Conservation (phyloP, 2,888 invertebrate genomes). For the Leptura quadrifasciata region DNA sequence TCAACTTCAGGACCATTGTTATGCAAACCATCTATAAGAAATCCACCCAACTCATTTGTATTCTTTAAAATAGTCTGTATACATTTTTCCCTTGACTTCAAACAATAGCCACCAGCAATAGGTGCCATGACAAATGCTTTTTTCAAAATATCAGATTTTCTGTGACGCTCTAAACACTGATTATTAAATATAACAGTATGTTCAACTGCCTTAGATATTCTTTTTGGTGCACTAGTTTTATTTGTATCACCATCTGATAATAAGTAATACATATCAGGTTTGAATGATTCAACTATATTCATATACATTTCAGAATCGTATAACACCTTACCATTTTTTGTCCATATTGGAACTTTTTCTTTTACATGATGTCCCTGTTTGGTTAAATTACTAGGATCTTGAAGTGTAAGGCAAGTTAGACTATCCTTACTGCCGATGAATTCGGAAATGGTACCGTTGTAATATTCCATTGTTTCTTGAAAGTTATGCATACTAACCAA, state of each 20-base stretch:
- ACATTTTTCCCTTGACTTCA: slow-evolving; percentile 79
- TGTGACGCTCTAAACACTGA: slow-evolving; percentile 81
- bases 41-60: slow-evolving; percentile 80
- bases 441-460: slow-evolving; percentile 79
- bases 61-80: slow-evolving; percentile 78
- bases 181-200: slow-evolving; percentile 82
- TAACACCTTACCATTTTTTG: slow-evolving; percentile 83
- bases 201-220: slow-evolving; percentile 83
- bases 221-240: slow-evolving; percentile 80
- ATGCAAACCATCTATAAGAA: slow-evolving; percentile 88
- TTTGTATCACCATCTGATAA: slow-evolving; percentile 87
- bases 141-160: slow-evolving; percentile 76
- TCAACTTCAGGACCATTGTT: slow-evolving; percentile 81
- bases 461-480: slow-evolving; percentile 79
- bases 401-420: slow-evolving; percentile 77
- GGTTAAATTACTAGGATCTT: slow-evolving; percentile 82
- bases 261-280: slow-evolving; percentile 88
- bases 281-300: slow-evolving; percentile 84
- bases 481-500: slow-evolving; percentile 79
- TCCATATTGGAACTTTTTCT: slow-evolving; percentile 85
- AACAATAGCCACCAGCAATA: slow-evolving; percentile 81
- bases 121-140: slow-evolving; percentile 79
- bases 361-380: slow-evolving; percentile 85
- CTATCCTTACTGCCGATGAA: slow-evolving; percentile 79
- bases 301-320: slow-evolving; percentile 83